Conservation (phyloP, 2,888 invertebrate species). For the Brenthis ino region DNA sequence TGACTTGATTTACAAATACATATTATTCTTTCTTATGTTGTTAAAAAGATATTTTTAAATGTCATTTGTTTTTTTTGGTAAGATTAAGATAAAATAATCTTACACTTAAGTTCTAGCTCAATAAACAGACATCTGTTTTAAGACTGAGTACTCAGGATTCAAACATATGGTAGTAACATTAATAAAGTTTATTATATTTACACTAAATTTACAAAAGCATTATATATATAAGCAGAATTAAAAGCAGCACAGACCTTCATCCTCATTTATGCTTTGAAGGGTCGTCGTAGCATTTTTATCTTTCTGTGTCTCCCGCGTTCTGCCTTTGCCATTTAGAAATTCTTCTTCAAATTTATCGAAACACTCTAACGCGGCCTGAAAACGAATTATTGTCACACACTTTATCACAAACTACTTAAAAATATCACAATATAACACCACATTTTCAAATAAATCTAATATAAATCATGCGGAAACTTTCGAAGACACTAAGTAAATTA, state of each 20-base stretch:
- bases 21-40: too few species aligned
- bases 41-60: too few species aligned
- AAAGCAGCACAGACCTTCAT: constrained; percentile 57
- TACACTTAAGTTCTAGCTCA: too few species aligned
- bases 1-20: too few species aligned
- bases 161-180: too few species aligned
- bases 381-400: constrained; percentile 44
- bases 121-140: too few species aligned
- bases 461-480: constrained; percentile 14
- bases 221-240: neutral
- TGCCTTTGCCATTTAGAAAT: constrained; percentile 54
- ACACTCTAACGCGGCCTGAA: constrained; percentile 61
- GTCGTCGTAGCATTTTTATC: constrained; percentile 58
- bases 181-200: too few species aligned
- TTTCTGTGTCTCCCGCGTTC: constrained; percentile 56
- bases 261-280: constrained; percentile 71
- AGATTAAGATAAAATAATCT: too few species aligned
- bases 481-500: neutral
- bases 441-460: constrained; percentile 13
- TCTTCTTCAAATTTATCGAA: constrained; percentile 69
- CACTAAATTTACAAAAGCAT: too few species aligned
- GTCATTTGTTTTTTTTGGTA: too few species aligned
- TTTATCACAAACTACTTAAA: constrained; percentile 33
- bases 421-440: constrained; percentile 25
- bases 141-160: too few species aligned